Base-by-base conservation (phyloP, 2,113 vertebrate species). In the Ageneiosus marmoratus region DNA sequence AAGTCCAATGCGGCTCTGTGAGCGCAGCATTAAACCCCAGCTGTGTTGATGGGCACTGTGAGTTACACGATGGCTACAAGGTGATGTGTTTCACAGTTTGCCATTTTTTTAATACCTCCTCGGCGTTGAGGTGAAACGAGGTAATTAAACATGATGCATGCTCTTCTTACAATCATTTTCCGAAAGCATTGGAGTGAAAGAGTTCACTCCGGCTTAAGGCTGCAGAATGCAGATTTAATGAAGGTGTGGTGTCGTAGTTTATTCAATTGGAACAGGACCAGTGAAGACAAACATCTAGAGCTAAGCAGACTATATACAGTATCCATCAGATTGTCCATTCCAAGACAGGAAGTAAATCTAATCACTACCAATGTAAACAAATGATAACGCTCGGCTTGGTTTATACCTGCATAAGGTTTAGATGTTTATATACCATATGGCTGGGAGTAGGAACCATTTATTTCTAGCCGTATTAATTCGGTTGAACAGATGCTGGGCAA, bases 1-100 rank as follows among this genome's bases (percentile, higher is more conserved):
- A 72, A 67, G 69, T 80, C 46, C 29, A 84, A 58, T 32, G 24
- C 50, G 46, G 65, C 55, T 46, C 73, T 78, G 15, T 51, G 29
- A 79, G 65, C 4, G 80, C 44, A 51, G 27, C 73, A 46, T 79
- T 79, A 74, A 75, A 48, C n/a, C 81, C 77, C 37, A 62, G 70
- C 76, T 85, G 75, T 48, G 67, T 29, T 65, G 56, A 80, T 51
- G 65, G 58, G 56, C 60, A 79, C 27, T 24, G 12, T 10, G 51
- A 58, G 29, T 67, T 32, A 53, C 46, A 67, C 29, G 44, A n/a
- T 1, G 13, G 48, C 15, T 51, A 55, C 67, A 20, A 15, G 10
- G 37, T 55, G 34, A 65, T 67, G 72, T 5, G 56, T 5, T 29
- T 34, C 7, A 13, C 55, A 20, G 37, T 62, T 48, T 27, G 4